Percentiles rank a stretch among this genome's conserved stretches.
phyloP scores from a whole-genome alignment of 2,113 vertebrate genomes.

The Phrynocephalus versicolor region DNA sequence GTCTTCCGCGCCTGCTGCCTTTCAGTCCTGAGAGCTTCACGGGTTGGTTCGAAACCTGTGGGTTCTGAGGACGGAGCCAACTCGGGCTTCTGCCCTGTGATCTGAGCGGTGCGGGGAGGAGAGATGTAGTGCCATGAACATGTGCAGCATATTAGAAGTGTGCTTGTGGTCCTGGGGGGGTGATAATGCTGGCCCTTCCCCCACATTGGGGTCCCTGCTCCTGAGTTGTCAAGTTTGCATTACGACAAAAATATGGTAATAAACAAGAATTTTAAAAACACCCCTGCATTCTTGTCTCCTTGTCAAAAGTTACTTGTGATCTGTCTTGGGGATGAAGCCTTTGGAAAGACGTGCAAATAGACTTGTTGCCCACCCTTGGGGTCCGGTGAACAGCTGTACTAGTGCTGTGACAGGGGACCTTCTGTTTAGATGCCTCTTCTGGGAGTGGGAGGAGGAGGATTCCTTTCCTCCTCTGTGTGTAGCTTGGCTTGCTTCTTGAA shows the following conservation, averaged over 20 bases:
- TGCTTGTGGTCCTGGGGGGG: background rate
- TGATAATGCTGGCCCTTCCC: constrained; percentile 6
- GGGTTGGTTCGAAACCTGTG: background rate
- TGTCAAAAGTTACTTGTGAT: background rate
- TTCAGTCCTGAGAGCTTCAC: background rate
- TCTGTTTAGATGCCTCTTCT: background rate
- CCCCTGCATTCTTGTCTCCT: background rate
- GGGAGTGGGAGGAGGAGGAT: background rate
- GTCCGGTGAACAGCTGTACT: no score
- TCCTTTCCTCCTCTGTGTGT: background rate
- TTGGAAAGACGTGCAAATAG: no score
- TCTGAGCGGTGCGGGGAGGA: no score
- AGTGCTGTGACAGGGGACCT: background rate
- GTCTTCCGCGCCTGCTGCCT: background rate
- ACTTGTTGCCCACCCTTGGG: background rate
- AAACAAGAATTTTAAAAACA: constrained; percentile 40
- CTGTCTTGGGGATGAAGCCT: no score
- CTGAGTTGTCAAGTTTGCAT: background rate
- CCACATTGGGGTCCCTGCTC: constrained; percentile 52
- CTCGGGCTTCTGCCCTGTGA: background rate
- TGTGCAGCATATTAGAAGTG: no score
- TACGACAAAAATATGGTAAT: constrained; percentile 4
- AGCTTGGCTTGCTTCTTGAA: background rate
- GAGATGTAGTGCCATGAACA: no score
- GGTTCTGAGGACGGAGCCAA: background rate